Base-by-base conservation (phyloP, 2,888 invertebrate species). In the Scelioninae gen. 1 region DNA sequence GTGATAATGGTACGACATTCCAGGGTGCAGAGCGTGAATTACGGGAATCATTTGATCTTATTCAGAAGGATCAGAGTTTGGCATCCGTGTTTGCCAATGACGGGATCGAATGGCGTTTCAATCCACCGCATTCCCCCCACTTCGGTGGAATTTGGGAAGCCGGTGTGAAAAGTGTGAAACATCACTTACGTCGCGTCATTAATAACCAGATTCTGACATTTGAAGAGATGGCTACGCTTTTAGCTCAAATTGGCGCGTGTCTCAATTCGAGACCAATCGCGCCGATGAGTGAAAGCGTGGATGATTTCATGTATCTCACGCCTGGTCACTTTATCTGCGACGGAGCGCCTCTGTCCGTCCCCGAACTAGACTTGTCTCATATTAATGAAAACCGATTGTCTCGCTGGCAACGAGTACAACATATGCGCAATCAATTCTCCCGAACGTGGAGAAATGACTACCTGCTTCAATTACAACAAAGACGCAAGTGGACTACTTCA, bases 51-150 rank as follows among this genome's bases (percentile, higher is more conserved):
- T 49, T 63, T 47, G 23, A 8, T 11, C 8, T 40, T 5, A 11
- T 11, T 4, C 8, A 40, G 11, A 40, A 40, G 40, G 34, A 34
- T 10, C 4, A 40, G 38, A 32, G 43, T 13, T 10, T 40, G 10
- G 40, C 5, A 40, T 6, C 40, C 11, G 9, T 29, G 5, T 40
- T 68, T 13, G 56, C 56, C 5, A 34, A n/a, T 11, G 60, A 74
- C 10, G 38, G 23, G 0, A 34, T 60, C 7, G n/a, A 60, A 11
- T 81, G 81, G 81, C 29, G 34, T 7, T 81, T 75, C 9, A 81
- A 56, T 15, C 81, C 75, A 1, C 69, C 81, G 0, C 55, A n/a
- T 0, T 51, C 80, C 10, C 68, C 80, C 6, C 60, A 80, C 53
- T 74, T 51, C 51, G 74, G 63, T 5, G 63, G 63, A 2, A 53